Percentiles rank a stretch among this genome's conserved stretches.
Conservation (phyloP, 2,797 vertebrate species). For the Anisognathus igniventris region DNA sequence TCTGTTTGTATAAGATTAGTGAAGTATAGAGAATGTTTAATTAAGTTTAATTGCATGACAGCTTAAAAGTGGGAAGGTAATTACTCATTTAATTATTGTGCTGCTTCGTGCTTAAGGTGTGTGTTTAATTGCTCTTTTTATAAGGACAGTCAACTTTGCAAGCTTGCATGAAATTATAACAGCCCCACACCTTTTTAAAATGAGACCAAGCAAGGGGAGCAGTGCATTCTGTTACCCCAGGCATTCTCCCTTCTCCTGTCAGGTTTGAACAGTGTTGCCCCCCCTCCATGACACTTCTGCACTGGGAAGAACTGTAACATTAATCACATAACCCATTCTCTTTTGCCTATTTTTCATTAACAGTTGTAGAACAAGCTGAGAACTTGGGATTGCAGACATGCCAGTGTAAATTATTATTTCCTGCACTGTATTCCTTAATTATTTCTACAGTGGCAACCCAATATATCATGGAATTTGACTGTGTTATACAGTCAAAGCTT, state of each 20-base stretch:
- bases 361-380: neutral
- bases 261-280: neutral
- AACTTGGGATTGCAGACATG: neutral
- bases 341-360: neutral
- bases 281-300: neutral
- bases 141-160: conserved; percentile 47
- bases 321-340: neutral
- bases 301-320: neutral
- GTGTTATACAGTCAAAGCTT: neutral
- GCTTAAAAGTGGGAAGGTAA: conserved; percentile 67
- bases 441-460: neutral
- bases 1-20: conserved; percentile 63
- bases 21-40: conserved; percentile 65
- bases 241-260: neutral
- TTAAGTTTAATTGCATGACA: conserved; percentile 72
- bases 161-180: conserved; percentile 36
- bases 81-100: conserved; percentile 73
- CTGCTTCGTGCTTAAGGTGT: conserved; percentile 43
- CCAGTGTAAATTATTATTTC: neutral
- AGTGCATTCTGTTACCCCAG: neutral
- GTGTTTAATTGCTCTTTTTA: conserved; percentile 60
- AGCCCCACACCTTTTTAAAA: neutral
- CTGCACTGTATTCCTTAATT: neutral
- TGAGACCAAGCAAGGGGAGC: neutral
- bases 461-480: neutral